Base-by-base conservation (phyloP, 2,888 invertebrate species). In the Lottia scabra region DNA sequence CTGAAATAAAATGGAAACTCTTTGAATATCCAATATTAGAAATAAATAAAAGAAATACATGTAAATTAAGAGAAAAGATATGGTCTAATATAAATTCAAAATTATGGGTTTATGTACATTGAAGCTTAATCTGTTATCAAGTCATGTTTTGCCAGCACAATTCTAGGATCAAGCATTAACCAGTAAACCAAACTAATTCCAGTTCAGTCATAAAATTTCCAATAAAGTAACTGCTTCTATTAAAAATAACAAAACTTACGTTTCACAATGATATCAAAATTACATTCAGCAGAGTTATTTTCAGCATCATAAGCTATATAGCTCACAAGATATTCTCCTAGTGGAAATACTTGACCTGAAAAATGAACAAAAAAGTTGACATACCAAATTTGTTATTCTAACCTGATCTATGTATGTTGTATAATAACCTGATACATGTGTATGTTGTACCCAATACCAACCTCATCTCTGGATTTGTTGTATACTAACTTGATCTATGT, bases 231-330 rank as follows among this genome's bases (percentile, higher is more conserved):
- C 12, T 6, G 56, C 23, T 56, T 12, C 23, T 19, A 56, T 56
- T 0, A 56, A 23, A 23, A 56, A 23, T 12, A 56, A 23, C 12
- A 56, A 23, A 56, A 82, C 84, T 82, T 79, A 86, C 86, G 81
- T 73, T 78, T 80, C 23, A 98, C 93, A 72, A 96, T 96, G 44
- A 99, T 96, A 84, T 97, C 96, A 44, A 99, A 96, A 91, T 96
- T 95, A 87, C 99, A 99, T 87, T 97, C 96, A 16, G 98, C 99
- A 16, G 97, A 97, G 87, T 99, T 99, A 80, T 98, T 98, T 87
- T 98, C 98, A 84, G 96, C 96, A 91, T 99, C 99, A 85, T 96
- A 98, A 3, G 98, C 99, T 0, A 97, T 95, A 63, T 87, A 87
- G n/a, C 74, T 78, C 13, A 87, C 79, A 43, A 75, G 68, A 75